Base-by-base conservation (phyloP, 2,797 vertebrate species). In the Protonibea diacanthus region DNA sequence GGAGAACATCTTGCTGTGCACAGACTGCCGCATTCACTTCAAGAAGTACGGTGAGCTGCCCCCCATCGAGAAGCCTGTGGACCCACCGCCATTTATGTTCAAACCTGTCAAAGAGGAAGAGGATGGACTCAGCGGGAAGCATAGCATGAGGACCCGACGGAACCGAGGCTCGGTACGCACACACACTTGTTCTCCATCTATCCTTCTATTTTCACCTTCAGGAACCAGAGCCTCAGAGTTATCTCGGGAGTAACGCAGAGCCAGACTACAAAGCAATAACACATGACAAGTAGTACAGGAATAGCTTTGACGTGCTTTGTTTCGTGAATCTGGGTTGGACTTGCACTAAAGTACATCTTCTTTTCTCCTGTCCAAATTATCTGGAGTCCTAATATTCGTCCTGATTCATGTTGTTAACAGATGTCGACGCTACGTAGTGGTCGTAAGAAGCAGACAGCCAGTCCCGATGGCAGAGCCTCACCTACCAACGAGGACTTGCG, bases 101-200 rank as follows among this genome's bases (percentile, higher is more conserved):
- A 99, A 99, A 94, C 98, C 98, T 29, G 98, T 99, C 95, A 99
- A 98, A 95, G 98, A 99, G 95, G 98, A 99, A 93, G 98, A 99
- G 15, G 98, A 99, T 96, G 97, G 97, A 88, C 97, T 98, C 91
- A 96, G 97, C 48, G 98, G 98, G 91, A 99, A 99, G 92, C 98
- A 99, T 97, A 99, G 98, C 96, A 99, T 99, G 98, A 99, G 98
- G 97, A 99, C 98, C 62, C 92, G 98, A 95, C 95, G 98, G 91
- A 99, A 97, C 95, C 95, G 98, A 89, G 98, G 97, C 96, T 97
- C 97, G 96, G 98, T 99, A 93, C 62, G 95, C n/a, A 58, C 27
- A 45, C 53, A 42, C 33, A 27, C 44, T 6, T 23, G 4, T 51
- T 48, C 45, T 33, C 56, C 65, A 47, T 78, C 82, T 53, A 45